Percentiles rank a stretch among this genome's conserved stretches.
These are phyloP conservation scores for Drosophila varians DNA, from an alignment of 1,140 invertebrate species.

Conservation along the genomic window DNA sequence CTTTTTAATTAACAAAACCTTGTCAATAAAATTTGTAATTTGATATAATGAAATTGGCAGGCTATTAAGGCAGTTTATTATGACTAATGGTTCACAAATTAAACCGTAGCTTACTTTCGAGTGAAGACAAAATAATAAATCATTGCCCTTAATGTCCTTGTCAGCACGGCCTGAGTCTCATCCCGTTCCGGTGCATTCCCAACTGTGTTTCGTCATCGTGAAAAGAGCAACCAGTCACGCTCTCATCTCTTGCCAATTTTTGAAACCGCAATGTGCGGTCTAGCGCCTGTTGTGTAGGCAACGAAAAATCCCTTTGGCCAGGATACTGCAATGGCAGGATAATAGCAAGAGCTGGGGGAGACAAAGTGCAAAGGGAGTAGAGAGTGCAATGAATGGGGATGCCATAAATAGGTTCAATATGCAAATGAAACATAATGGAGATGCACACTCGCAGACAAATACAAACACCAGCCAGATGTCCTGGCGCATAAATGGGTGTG, in stretches of 20 bases:
- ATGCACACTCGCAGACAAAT: slow-evolving; percentile 22
- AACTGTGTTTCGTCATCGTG: background rate
- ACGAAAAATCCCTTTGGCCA: slow-evolving; percentile 6
- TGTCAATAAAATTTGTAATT: background rate
- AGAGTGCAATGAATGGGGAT: slow-evolving; percentile 46
- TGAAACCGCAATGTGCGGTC: slow-evolving; percentile 7
- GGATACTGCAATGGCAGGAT: background rate
- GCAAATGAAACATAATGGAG: slow-evolving; percentile 60
- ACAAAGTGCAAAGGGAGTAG: no score
- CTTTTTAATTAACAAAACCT: background rate
- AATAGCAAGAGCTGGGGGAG: background rate
- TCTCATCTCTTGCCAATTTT: slow-evolving; percentile 25
- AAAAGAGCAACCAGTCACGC: slow-evolving; percentile 22
- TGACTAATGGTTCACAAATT: background rate
- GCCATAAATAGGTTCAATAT: slow-evolving; percentile 63
- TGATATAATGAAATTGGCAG: no score
- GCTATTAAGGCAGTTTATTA: background rate
- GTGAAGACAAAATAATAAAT: background rate
- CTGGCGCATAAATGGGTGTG: slow-evolving; percentile 4
- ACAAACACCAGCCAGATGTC: slow-evolving; percentile 11
- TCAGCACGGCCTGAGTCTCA: background rate
- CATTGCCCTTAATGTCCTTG: background rate
- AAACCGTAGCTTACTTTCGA: background rate
- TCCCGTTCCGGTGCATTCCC: background rate
- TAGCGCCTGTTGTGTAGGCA: slow-evolving; percentile 35